A percentile compares a stretch with the other conserved stretches of the same genome.
Evolutionary conservation across 2,888 invertebrate genomes (phyloP).

Genomic region (Acleris emargana): DNA sequence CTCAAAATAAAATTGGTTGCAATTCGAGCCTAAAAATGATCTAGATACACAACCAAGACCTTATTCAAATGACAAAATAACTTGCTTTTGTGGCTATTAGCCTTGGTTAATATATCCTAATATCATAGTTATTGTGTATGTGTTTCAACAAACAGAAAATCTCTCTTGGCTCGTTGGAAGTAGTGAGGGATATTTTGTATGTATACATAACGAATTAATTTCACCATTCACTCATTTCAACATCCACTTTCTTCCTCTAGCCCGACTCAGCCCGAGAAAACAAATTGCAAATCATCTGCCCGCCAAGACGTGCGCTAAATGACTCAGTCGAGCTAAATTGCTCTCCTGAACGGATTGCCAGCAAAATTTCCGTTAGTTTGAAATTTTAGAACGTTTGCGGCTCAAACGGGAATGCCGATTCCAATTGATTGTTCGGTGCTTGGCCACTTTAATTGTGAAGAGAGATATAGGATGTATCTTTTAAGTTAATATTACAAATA

Average conservation of each 20-base stretch:
- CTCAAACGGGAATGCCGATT: constrained; percentile 68
- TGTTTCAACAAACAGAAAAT: too few relatives aligned
- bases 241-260: constrained; percentile 40
- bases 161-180: too few relatives aligned
- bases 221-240: constrained; percentile 37
- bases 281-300: constrained; percentile 83
- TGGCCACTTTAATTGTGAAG: constrained; percentile 4
- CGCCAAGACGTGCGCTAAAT: constrained; percentile 70
- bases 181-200: background rate
- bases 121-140: too few relatives aligned
- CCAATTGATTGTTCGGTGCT: constrained; percentile 31
- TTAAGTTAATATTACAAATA: background rate
- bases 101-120: too few relatives aligned
- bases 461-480: background rate
- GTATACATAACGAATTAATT: background rate
- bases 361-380: constrained; percentile 77
- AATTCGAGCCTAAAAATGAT: too few relatives aligned
- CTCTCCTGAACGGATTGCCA: constrained; percentile 64
- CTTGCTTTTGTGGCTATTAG: too few relatives aligned
- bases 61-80: too few relatives aligned
- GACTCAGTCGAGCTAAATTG: constrained; percentile 82
- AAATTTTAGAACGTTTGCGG: constrained; percentile 62
- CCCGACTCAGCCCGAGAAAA: constrained; percentile 68
- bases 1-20: too few relatives aligned
- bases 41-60: too few relatives aligned